Evolutionary conservation across 2,797 vertebrate genomes (phyloP).

Genomic region (Bothrops alternatus): DNA sequence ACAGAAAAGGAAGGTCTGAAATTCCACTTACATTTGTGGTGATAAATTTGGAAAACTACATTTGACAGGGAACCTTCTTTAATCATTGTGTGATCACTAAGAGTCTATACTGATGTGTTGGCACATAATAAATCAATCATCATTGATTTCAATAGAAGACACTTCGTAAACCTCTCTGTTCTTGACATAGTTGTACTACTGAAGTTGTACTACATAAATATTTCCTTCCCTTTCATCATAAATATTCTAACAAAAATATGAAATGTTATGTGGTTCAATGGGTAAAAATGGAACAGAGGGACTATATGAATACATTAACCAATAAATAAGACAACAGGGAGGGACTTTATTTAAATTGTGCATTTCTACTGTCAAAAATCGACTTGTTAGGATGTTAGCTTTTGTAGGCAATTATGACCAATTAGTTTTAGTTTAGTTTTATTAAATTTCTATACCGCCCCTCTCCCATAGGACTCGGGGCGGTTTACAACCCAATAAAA

Average conservation of each 20-base stretch:
- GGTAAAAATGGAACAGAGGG: background rate
- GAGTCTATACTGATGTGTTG: background rate
- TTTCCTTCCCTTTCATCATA: background rate
- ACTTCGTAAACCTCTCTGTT: background rate
- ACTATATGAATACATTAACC: background rate
- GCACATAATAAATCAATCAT: background rate
- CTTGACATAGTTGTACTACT: background rate
- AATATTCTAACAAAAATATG: background rate
- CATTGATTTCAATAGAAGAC: background rate
- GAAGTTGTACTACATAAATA: background rate
- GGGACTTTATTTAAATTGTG: background rate
- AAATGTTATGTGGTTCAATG: background rate
- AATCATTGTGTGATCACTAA: background rate
- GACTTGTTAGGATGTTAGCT: background rate
- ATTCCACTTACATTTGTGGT: background rate
- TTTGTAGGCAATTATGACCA: background rate
- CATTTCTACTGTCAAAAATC: background rate
- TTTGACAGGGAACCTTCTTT: background rate
- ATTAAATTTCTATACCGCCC: too few relatives aligned
- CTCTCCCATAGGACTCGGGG: too few relatives aligned
- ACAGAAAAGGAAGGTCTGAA: background rate
- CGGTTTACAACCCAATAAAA: too few relatives aligned
- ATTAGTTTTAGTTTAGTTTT: too few relatives aligned
- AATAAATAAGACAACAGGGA: background rate
- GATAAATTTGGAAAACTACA: background rate